phyloP scores from a whole-genome alignment of 2,797 vertebrate species.

The Pseudocheirus occidentalis region DNA sequence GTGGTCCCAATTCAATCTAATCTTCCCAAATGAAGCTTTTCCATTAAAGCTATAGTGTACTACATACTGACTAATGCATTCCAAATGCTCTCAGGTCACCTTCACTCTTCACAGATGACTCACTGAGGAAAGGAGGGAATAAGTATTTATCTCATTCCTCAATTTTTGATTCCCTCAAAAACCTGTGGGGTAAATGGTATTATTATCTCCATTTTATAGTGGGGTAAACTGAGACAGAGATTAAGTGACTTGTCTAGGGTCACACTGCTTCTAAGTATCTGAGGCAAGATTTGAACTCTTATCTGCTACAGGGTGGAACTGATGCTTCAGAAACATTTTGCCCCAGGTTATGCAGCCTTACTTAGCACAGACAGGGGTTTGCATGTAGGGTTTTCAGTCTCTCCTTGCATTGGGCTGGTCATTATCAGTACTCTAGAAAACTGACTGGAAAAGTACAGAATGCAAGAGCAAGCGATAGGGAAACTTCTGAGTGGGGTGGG shows the following conservation, averaged over 20 bases:
- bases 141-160: neutral
- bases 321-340: neutral
- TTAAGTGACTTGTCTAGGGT: neutral
- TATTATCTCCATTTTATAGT: neutral
- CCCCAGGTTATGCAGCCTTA: constrained; percentile 45
- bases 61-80: neutral
- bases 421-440: neutral
- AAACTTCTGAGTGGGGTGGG: neutral
- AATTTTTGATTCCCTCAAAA: neutral
- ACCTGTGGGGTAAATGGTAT: neutral
- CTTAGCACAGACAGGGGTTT: constrained; percentile 24
- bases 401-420: constrained; percentile 3
- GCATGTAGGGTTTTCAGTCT: constrained; percentile 49
- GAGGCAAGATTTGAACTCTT: neutral
- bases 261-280: neutral
- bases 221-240: neutral
- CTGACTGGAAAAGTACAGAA: neutral
- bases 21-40: neutral
- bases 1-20: neutral
- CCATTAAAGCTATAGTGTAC: neutral
- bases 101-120: neutral
- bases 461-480: neutral
- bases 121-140: neutral
- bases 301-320: neutral
- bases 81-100: neutral